These are phyloP conservation scores for Pomacea canaliculata DNA, from an alignment of 2,888 invertebrate genomes.

Conservation along the genomic window DNA sequence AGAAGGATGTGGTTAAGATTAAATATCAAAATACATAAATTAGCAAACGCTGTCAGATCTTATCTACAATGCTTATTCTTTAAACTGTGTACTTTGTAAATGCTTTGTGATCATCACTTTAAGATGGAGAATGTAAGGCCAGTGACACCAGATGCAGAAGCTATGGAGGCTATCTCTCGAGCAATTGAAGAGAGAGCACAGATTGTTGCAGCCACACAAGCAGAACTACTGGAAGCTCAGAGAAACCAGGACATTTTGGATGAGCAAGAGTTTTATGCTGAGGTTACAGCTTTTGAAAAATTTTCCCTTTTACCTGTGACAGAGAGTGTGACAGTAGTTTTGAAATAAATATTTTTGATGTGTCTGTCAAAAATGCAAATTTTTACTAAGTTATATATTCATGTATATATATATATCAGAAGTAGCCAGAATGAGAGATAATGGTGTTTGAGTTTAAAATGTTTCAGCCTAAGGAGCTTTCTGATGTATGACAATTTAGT, in stretches of 20 bases:
- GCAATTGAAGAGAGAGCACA: constrained; percentile 66
- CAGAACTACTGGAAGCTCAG: constrained; percentile 66
- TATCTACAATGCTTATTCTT: too few relatives aligned
- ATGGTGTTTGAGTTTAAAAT: too few relatives aligned
- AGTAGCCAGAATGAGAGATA: too few relatives aligned
- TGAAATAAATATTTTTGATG: neutral
- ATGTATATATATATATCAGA: too few relatives aligned
- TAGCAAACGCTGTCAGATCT: too few relatives aligned
- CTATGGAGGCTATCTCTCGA: constrained; percentile 65
- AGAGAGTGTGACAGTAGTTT: neutral
- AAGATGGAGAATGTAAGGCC: constrained; percentile 63
- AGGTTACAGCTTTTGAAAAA: constrained; percentile 45
- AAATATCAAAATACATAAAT: too few relatives aligned
- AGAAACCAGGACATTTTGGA: constrained; percentile 66
- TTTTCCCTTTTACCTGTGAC: neutral
- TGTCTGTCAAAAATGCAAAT: too few relatives aligned
- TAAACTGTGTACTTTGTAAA: neutral
- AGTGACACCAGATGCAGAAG: constrained; percentile 68
- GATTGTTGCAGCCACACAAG: constrained; percentile 62
- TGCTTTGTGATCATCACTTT: neutral
- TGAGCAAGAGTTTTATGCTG: constrained; percentile 69
- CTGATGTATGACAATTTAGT: too few relatives aligned
- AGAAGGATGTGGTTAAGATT: too few relatives aligned
- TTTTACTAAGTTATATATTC: too few relatives aligned
- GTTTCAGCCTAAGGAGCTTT: too few relatives aligned